phyloP scores from a whole-genome alignment of 2,113 vertebrate species.

The Marmota flaviventris region DNA sequence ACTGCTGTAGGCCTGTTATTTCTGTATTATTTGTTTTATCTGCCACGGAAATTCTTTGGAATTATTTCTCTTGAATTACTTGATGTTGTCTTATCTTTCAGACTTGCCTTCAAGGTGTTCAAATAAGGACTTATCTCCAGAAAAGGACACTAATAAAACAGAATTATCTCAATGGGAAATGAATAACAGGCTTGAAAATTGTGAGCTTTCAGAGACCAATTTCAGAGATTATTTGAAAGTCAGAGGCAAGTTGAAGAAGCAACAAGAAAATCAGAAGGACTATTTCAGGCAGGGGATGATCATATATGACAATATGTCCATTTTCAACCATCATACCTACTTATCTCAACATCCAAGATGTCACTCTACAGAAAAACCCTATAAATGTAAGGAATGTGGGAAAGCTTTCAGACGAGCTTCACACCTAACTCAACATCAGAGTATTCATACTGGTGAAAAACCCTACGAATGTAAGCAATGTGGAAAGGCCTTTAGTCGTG shows the following conservation, averaged over 20 bases:
- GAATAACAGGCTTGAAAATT: constrained; percentile 28
- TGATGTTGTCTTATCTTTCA: constrained; percentile 71
- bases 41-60: background rate
- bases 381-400: constrained; percentile 82
- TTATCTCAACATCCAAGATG: constrained; percentile 74
- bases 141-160: constrained; percentile 52
- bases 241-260: constrained; percentile 48
- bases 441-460: constrained; percentile 85
- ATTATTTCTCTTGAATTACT: constrained; percentile 1
- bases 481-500: constrained; percentile 83
- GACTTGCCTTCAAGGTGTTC: constrained; percentile 69
- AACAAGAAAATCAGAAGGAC: constrained; percentile 55
- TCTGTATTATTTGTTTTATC: constrained; percentile 18
- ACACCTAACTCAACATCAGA: constrained; percentile 82
- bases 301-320: constrained; percentile 73
- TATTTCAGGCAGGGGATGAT: constrained; percentile 73
- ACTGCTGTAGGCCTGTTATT: background rate
- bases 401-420: constrained; percentile 80
- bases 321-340: constrained; percentile 67
- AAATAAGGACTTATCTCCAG: constrained; percentile 61
- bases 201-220: constrained; percentile 40
- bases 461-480: constrained; percentile 84
- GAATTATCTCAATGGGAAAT: constrained; percentile 70
- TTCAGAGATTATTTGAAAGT: constrained; percentile 66
- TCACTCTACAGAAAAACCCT: constrained; percentile 82